phyloP scores from a whole-genome alignment of 2,888 invertebrate genomes.

The Drosophila flavopinicola region DNA sequence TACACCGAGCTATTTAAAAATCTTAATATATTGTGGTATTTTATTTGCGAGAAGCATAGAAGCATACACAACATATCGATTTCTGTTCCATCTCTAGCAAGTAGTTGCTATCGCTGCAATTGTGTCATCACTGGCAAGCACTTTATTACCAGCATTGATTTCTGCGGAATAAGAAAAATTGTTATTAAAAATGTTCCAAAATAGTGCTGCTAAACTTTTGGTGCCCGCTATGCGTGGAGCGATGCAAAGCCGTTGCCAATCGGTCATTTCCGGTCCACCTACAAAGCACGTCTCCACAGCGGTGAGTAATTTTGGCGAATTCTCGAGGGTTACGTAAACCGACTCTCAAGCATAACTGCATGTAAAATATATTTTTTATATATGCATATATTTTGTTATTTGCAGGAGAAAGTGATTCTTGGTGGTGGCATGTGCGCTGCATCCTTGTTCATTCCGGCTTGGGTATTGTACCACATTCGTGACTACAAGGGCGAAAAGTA shows the following conservation, averaged over 20 bases:
- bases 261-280: conserved; percentile 83
- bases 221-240: conserved; percentile 80
- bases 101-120: conserved; percentile 13
- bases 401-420: conserved; percentile 81
- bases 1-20: background rate
- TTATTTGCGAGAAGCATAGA: background rate
- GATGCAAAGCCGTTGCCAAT: conserved; percentile 81
- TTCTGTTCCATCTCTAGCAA: background rate
- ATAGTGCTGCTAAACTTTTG: conserved; percentile 79
- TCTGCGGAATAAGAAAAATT: conserved; percentile 19
- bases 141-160: conserved; percentile 35
- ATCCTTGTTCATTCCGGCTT: conserved; percentile 77
- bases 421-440: conserved; percentile 81
- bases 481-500: conserved; percentile 81
- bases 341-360: background rate
- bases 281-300: conserved; percentile 79
- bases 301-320: conserved; percentile 73
- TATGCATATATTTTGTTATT: conserved; percentile 11
- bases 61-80: conserved; percentile 13
- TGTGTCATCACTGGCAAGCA: conserved; percentile 21
- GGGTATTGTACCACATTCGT: conserved; percentile 82
- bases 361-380: background rate
- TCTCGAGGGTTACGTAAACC: conserved; percentile 77
- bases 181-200: conserved; percentile 77
- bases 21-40: conserved; percentile 7